Percentiles rank a stretch among this genome's conserved stretches.
Evolutionary conservation across 2,797 vertebrate species (phyloP).

Genomic region (Crax fasciolata): DNA sequence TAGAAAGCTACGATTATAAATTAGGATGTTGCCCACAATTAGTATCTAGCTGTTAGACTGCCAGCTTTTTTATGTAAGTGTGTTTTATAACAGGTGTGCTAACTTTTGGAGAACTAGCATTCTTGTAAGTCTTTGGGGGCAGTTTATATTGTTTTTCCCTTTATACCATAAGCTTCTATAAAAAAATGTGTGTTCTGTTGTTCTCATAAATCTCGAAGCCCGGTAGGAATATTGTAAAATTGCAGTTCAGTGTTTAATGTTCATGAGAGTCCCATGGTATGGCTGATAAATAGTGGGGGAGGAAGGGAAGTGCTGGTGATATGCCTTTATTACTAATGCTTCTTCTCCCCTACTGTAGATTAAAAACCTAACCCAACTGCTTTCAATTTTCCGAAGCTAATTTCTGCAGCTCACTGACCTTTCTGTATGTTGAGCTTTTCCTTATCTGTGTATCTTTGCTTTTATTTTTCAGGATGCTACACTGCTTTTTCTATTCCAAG

Average conservation of each 20-base stretch:
- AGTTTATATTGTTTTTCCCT: slow-evolving; percentile 58
- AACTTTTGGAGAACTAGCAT: slow-evolving; percentile 47
- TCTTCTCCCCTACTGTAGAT: slow-evolving; percentile 43
- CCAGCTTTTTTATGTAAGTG: background rate
- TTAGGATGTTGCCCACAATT: slow-evolving; percentile 43
- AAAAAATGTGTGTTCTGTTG: slow-evolving; percentile 42
- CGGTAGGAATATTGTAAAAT: slow-evolving; percentile 58
- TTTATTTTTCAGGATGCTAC: slow-evolving; percentile 84
- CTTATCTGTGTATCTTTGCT: slow-evolving; percentile 77
- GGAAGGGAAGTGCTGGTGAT: slow-evolving; percentile 36
- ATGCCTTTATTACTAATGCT: slow-evolving; percentile 53
- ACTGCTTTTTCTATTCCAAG: slow-evolving; percentile 81
- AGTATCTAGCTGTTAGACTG: background rate
- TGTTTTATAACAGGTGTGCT: slow-evolving; percentile 27
- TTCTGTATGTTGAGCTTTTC: slow-evolving; percentile 28
- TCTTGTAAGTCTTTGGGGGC: slow-evolving; percentile 44
- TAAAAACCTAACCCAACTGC: slow-evolving; percentile 42
- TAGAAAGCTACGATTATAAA: slow-evolving; percentile 45
- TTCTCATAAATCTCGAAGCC: slow-evolving; percentile 70
- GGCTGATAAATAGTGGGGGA: slow-evolving; percentile 65
- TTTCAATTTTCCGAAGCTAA: slow-evolving; percentile 41
- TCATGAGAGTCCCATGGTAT: slow-evolving; percentile 60
- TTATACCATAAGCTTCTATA: slow-evolving; percentile 34
- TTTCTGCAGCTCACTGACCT: slow-evolving; percentile 50
- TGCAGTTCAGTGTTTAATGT: slow-evolving; percentile 72